A percentile compares a stretch with the other conserved stretches of the same genome.
These are phyloP conservation scores for Aphis craccivora DNA, from an alignment of 1,140 invertebrate species.

Conservation along the genomic window DNA sequence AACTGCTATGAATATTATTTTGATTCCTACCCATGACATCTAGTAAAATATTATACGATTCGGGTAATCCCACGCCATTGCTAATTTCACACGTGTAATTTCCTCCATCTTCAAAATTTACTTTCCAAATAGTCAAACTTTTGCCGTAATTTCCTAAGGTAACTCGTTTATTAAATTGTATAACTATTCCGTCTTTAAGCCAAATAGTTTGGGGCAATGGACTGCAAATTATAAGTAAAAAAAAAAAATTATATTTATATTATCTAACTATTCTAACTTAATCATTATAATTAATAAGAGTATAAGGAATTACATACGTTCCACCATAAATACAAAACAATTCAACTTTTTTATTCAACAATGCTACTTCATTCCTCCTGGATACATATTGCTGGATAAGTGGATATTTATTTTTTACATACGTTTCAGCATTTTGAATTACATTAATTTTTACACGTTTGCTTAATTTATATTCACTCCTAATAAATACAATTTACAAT, in stretches of 20 bases:
- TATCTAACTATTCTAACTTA: not conserved
- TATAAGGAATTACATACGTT: constrained; percentile 68
- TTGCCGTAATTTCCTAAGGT: constrained; percentile 90
- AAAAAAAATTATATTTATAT: no score
- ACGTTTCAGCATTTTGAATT: constrained; percentile 75
- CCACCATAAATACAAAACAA: constrained; percentile 91
- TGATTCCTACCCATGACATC: constrained; percentile 79
- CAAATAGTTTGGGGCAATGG: constrained; percentile 83
- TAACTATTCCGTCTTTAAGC: constrained; percentile 77
- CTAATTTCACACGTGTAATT: constrained; percentile 89
- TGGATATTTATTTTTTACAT: constrained; percentile 77
- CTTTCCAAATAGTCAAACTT: constrained; percentile 84
- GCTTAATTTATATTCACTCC: constrained; percentile 90
- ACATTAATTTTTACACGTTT: constrained; percentile 83
- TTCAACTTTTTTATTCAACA: constrained; percentile 81
- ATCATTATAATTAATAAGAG: not conserved
- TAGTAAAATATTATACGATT: constrained; percentile 84
- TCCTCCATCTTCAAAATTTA: constrained; percentile 86
- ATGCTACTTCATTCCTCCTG: constrained; percentile 83
- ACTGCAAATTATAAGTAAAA: constrained; percentile 63
- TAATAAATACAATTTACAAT: constrained; percentile 60
- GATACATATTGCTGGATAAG: constrained; percentile 84
- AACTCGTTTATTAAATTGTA: constrained; percentile 76
- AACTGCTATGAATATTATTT: not conserved
- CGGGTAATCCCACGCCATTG: constrained; percentile 84